A percentile compares a stretch with the other conserved stretches of the same genome.
phyloP scores from a whole-genome alignment of 2,888 invertebrate genomes.

The Crepidodera aurea region DNA sequence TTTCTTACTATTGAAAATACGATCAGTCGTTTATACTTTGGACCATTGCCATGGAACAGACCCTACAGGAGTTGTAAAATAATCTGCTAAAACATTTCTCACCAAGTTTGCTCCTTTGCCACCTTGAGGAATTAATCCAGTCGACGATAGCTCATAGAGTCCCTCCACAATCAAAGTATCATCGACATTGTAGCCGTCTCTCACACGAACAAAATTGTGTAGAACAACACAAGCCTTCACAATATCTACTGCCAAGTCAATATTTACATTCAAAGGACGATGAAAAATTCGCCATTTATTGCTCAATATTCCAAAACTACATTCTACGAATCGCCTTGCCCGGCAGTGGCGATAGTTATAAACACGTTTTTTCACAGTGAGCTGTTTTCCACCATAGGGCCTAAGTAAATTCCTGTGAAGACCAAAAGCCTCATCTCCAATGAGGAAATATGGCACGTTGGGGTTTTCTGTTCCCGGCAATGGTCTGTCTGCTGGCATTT shows the following conservation, averaged over 20 bases:
- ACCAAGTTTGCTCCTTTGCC: too few relatives aligned
- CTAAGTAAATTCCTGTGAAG: slow-evolving; percentile 28
- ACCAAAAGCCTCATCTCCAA: slow-evolving; percentile 37
- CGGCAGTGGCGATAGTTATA: slow-evolving; percentile 38
- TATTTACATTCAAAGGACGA: slow-evolving; percentile 34
- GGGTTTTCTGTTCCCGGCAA: slow-evolving; percentile 20
- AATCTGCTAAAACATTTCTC: too few relatives aligned
- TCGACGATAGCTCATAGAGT: slow-evolving; percentile 15
- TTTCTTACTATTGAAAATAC: too few relatives aligned
- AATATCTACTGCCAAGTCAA: slow-evolving; percentile 40
- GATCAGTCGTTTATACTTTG: too few relatives aligned
- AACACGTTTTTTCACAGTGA: slow-evolving; percentile 29
- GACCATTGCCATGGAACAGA: too few relatives aligned
- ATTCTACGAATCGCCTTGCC: slow-evolving; percentile 47
- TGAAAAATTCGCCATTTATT: too few relatives aligned
- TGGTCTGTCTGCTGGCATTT: slow-evolving; percentile 22
- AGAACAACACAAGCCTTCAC: slow-evolving; percentile 44
- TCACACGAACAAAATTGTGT: slow-evolving; percentile 38
- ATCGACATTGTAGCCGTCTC: slow-evolving; percentile 34
- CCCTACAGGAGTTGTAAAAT: too few relatives aligned
- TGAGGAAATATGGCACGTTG: slow-evolving; percentile 25
- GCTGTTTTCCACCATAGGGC: slow-evolving; percentile 33
- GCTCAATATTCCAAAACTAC: slow-evolving; percentile 38
- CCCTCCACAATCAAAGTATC: slow-evolving; percentile 28
- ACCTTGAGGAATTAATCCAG: too few relatives aligned